These are phyloP conservation scores for Mohoua ochrocephala DNA, from an alignment of 2,113 vertebrate species.

Conservation along the genomic window DNA sequence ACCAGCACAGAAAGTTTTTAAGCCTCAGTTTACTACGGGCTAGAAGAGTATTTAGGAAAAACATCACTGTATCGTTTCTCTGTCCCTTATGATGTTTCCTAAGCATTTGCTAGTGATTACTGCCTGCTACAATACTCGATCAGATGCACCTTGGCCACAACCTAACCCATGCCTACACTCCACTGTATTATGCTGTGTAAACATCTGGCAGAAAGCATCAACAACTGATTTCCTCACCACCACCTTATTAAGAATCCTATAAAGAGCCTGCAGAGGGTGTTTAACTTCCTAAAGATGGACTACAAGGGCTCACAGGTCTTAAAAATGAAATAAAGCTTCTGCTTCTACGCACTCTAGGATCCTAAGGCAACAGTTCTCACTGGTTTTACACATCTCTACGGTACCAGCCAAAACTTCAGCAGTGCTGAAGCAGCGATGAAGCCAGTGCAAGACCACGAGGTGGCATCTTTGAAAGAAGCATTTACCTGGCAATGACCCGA, in stretches of 20 bases:
- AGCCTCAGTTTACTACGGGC: background rate
- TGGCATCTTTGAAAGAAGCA: background rate
- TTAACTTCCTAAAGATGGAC: background rate
- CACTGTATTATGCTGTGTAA: background rate
- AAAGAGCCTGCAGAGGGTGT: background rate
- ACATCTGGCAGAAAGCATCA: background rate
- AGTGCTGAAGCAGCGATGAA: background rate
- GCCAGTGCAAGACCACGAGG: background rate
- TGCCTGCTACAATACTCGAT: background rate
- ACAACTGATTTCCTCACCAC: background rate
- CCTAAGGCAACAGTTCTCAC: background rate
- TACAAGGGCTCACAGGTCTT: background rate
- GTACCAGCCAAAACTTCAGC: background rate
- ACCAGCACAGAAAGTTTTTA: background rate
- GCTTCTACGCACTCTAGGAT: rapidly evolving
- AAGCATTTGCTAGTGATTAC: background rate
- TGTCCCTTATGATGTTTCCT: background rate
- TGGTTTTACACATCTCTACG: rapidly evolving
- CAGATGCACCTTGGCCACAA: background rate
- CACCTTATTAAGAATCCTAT: background rate
- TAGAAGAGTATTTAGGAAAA: background rate
- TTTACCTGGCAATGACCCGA: background rate
- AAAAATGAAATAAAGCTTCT: conserved; percentile 1
- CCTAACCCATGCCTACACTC: background rate
- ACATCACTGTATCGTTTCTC: background rate